Evolutionary conservation across 2,888 invertebrate species (phyloP).

Genomic region (Dexiosoma caninum): DNA sequence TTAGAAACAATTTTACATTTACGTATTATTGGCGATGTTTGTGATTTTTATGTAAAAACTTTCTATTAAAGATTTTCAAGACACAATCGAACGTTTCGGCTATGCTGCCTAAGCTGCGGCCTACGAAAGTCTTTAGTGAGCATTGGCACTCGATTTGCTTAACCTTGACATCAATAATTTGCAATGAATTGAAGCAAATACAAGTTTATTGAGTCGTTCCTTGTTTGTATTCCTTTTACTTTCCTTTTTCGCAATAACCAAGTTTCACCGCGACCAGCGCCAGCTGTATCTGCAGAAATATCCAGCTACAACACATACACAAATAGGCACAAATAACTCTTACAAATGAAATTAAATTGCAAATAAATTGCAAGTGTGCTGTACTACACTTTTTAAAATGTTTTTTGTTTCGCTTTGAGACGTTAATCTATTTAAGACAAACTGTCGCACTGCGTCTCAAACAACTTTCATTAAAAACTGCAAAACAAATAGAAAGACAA

Average conservation of each 20-base stretch:
- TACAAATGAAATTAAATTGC: slow-evolving; percentile 7
- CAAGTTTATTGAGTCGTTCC: slow-evolving; percentile 17
- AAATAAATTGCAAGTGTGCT: neutral
- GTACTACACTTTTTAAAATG: slow-evolving; percentile 8
- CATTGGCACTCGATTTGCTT: slow-evolving; percentile 14
- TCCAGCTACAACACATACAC: neutral
- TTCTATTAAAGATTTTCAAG: neutral
- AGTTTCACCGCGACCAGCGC: slow-evolving; percentile 7
- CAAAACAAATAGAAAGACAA: neutral
- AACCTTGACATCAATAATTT: slow-evolving; percentile 51
- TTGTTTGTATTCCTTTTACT: slow-evolving; percentile 42
- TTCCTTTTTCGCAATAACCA: slow-evolving; percentile 19
- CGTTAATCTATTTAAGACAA: slow-evolving; percentile 52
- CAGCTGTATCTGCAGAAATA: neutral
- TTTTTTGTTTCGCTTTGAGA: too few species aligned
- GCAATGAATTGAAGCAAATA: slow-evolving; percentile 13
- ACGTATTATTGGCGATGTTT: too few species aligned
- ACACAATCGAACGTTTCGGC: neutral
- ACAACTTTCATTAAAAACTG: slow-evolving; percentile 58
- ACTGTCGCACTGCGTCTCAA: slow-evolving; percentile 56
- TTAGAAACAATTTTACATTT: too few species aligned
- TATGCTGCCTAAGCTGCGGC: neutral
- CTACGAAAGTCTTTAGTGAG: neutral
- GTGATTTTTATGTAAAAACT: neutral
- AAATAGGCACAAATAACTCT: neutral